Conservation (phyloP, 2,113 vertebrate genomes). For the Stomatorhinus ivindoensis region DNA sequence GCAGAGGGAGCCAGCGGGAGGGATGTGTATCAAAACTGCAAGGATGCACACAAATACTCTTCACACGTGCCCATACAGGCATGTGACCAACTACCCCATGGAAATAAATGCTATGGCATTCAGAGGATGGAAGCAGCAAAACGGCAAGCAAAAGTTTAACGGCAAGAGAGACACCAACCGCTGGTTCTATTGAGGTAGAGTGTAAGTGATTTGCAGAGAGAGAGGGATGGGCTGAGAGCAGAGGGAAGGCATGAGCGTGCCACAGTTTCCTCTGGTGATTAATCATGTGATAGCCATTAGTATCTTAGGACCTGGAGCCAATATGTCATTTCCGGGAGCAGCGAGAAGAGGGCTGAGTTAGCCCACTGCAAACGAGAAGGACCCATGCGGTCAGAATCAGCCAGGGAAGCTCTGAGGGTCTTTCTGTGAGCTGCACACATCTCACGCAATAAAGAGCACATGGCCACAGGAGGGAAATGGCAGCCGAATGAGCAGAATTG, state of each 20-base stretch:
- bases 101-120: background rate
- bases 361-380: background rate
- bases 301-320: background rate
- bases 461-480: background rate
- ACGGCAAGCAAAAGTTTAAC: background rate
- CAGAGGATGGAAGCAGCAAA: background rate
- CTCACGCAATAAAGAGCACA: background rate
- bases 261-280: background rate
- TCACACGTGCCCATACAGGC: background rate
- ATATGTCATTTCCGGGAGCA: background rate
- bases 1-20: too few species aligned
- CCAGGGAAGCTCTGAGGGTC: background rate
- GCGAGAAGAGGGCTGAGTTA: background rate
- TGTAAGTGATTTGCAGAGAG: background rate
- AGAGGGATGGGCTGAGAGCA: background rate
- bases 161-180: background rate
- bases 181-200: background rate
- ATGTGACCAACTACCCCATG: background rate
- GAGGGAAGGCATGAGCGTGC: background rate
- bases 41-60: background rate
- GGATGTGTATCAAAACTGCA: too few species aligned
- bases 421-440: background rate
- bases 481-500: background rate
- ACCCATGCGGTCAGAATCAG: background rate
- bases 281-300: background rate